phyloP scores from a whole-genome alignment of 2,797 vertebrate genomes.

The Yasuhikotakia modesta region DNA sequence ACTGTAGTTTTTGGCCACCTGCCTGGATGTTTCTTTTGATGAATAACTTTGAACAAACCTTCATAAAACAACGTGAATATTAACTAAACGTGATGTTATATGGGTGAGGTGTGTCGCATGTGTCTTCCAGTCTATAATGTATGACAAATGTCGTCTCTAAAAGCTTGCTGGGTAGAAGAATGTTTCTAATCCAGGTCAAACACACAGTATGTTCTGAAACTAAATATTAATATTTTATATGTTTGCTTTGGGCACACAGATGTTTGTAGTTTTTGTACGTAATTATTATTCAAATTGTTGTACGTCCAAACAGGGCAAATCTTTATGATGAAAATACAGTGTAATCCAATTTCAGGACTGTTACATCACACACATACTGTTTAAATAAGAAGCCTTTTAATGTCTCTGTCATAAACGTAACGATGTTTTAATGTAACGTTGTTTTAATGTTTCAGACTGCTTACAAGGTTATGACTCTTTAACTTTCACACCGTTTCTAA shows the following conservation, averaged over 20 bases:
- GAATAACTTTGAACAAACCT: background rate
- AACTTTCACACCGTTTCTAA: too few relatives aligned
- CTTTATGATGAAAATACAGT: background rate
- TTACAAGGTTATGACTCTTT: background rate
- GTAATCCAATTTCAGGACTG: conserved; percentile 30
- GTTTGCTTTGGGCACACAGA: background rate
- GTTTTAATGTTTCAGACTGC: conserved; percentile 1
- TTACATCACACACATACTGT: conserved; percentile 37
- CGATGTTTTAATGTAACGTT: conserved; percentile 12
- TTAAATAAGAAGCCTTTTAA: conserved; percentile 8
- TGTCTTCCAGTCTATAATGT: conserved; percentile 20
- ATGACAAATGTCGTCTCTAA: background rate
- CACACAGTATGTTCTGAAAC: background rate
- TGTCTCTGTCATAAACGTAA: background rate
- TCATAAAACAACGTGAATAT: background rate
- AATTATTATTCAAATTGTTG: background rate
- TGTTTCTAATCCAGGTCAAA: background rate
- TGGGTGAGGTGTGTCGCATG: conserved; percentile 6
- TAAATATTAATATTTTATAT: background rate
- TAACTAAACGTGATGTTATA: background rate
- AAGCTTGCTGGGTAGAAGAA: background rate
- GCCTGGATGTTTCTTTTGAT: conserved; percentile 8
- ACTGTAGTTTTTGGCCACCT: background rate
- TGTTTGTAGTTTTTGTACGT: background rate
- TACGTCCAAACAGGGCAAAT: background rate